Evolutionary conservation across 2,888 invertebrate genomes (phyloP), one percentile per base, ranked within the genome.

Genomic region (Standfussiana lucernea): DNA sequence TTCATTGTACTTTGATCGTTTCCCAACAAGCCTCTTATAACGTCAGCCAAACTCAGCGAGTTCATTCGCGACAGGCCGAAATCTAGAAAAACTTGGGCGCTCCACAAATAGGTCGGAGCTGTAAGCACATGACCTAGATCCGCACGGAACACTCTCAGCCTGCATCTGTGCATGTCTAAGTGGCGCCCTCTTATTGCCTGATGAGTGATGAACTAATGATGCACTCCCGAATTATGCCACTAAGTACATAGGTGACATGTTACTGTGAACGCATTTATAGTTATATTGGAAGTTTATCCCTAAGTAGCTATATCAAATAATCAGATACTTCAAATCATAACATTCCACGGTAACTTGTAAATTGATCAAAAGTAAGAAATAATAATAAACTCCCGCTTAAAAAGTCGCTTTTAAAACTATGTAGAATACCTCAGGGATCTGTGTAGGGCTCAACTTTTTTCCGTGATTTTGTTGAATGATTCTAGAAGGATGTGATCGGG

Each of bases 51-150:
- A 50, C 42, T 32, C 21, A 50, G 24, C 8, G 21, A 78, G 18
- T n/a, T 28, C 28, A 47, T 47, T 35, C 53, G 68, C n/a, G 64
- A 32, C 50, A 65, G 47, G 47, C 67, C 56, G 40, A 68, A 65
- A 68, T 68, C 47, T n/a, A 53, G 42, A 74, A 71, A 66, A 71
- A 53, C 37, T 61, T 18, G 40, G 74, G 59, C 18, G 32, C 72
- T 40, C 28, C 35, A 68, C 73, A 79, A 83, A 68, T 74, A 75
- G 82, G 83, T 64, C 79, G 40, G 15, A 66, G 73, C 61, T 37
- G 18, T 42, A 11, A 50, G 70, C 70, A 13, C 65, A 59, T 79
- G 84, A 75, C 80, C 82, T 45, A 75, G 18, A 68, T 83, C 18
- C 21, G 67, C 21, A 2, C 53, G 11, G 4, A 65, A 18, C 81